Evolutionary conservation across 2,888 invertebrate genomes (phyloP).

Genomic region (Callimorpha dominula): DNA sequence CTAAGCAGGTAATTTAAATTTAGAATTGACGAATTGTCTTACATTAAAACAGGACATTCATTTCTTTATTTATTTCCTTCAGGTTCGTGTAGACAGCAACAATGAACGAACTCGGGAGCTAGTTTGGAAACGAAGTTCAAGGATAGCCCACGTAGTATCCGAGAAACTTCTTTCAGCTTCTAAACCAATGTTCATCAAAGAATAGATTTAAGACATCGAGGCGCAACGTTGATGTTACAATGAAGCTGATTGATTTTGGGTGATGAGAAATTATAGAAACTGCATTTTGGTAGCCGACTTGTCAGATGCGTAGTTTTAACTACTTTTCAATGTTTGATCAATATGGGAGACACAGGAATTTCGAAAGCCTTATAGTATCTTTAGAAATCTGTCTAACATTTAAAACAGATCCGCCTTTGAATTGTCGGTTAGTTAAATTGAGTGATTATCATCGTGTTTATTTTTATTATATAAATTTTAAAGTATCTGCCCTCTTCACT

Average conservation of each 20-base stretch:
- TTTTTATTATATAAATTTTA: slow-evolving; percentile 7
- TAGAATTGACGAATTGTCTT: not conserved
- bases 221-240: slow-evolving; percentile 4
- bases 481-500: slow-evolving; percentile 41
- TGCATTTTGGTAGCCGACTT: slow-evolving; percentile 48
- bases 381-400: slow-evolving; percentile 15
- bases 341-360: not conserved
- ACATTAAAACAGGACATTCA: not conserved
- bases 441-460: slow-evolving; percentile 42
- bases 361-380: not conserved
- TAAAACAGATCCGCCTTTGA: slow-evolving; percentile 39
- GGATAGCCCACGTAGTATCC: slow-evolving; percentile 94
- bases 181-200: slow-evolving; percentile 77
- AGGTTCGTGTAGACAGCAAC: slow-evolving; percentile 95
- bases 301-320: slow-evolving; percentile 38
- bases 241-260: slow-evolving; percentile 26
- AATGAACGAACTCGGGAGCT: slow-evolving; percentile 94
- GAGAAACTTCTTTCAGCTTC: slow-evolving; percentile 89
- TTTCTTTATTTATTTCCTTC: slow-evolving; percentile 32
- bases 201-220: slow-evolving; percentile 44
- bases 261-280: slow-evolving; percentile 41
- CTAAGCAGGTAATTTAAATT: slow-evolving; percentile 90
- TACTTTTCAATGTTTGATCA: not conserved
- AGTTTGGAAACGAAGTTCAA: slow-evolving; percentile 93
- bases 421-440: slow-evolving; percentile 46